phyloP scores from a whole-genome alignment of 2,797 vertebrate species.

The Delichon dasypus region DNA sequence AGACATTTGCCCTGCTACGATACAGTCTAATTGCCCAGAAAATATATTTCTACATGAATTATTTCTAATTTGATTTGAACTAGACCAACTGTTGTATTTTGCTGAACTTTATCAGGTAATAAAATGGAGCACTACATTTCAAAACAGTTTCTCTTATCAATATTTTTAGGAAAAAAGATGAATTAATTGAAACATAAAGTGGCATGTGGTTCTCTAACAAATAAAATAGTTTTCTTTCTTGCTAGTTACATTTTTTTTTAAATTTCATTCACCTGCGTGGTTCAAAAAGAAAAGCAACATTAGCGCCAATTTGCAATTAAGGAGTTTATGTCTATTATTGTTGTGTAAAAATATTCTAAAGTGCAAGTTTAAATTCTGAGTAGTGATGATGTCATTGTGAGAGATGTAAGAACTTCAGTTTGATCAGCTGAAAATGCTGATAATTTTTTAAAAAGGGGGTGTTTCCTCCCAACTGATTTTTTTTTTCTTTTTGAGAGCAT shows the following conservation, averaged over 20 bases:
- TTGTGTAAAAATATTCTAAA: conserved; percentile 34
- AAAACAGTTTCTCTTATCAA: conserved; percentile 29
- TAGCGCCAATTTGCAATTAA: background rate
- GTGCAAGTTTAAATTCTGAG: background rate
- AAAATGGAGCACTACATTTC: conserved; percentile 42
- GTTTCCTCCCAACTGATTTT: background rate
- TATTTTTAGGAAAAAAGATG: conserved; percentile 3
- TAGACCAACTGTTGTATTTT: conserved; percentile 97
- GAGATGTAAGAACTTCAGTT: background rate
- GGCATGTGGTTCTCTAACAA: background rate
- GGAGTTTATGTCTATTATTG: background rate
- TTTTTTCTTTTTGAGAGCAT: background rate
- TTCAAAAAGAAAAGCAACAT: background rate
- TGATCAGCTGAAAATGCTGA: background rate
- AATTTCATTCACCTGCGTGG: background rate
- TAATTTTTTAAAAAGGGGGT: background rate
- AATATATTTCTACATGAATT: conserved; percentile 92
- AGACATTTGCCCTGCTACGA: conserved; percentile 87
- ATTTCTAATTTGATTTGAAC: conserved; percentile 97
- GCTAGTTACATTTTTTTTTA: background rate
- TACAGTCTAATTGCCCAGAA: conserved; percentile 98
- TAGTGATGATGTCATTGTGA: background rate
- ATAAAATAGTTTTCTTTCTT: background rate
- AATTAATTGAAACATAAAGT: conserved; percentile 37
- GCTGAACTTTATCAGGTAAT: conserved; percentile 72